Evolutionary conservation across 2,888 invertebrate species (phyloP).

Genomic region (Euzetes globulus): DNA sequence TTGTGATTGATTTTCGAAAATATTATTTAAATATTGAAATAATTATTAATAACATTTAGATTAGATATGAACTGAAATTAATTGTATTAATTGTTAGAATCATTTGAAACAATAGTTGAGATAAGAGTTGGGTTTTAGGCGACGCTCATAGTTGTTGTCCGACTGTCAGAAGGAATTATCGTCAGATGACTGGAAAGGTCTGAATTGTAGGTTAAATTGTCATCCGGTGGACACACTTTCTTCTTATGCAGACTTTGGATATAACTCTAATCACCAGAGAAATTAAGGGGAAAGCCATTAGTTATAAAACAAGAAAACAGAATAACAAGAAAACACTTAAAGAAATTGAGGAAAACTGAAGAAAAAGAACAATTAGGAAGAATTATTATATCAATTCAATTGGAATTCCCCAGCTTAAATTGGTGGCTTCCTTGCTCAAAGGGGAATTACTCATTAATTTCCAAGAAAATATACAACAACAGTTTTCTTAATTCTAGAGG

Average conservation of each 20-base stretch:
- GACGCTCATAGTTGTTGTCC: slow-evolving; percentile 46
- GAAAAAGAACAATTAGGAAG: neutral
- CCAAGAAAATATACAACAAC: neutral
- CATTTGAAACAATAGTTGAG: neutral
- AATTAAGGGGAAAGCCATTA: neutral
- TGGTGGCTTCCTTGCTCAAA: neutral
- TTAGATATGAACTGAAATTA: too few species aligned
- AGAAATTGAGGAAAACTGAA: neutral
- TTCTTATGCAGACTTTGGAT: slow-evolving; percentile 58
- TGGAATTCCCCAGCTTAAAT: neutral
- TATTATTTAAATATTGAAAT: too few species aligned
- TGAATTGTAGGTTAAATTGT: slow-evolving; percentile 61
- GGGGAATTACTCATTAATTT: neutral
- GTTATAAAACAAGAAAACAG: neutral
- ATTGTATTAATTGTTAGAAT: neutral
- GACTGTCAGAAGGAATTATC: slow-evolving; percentile 47
- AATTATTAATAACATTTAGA: too few species aligned
- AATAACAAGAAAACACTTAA: neutral
- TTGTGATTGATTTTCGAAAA: too few species aligned
- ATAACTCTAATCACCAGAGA: slow-evolving; percentile 56
- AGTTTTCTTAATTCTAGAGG: neutral
- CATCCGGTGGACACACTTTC: slow-evolving; percentile 53
- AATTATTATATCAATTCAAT: too few species aligned
- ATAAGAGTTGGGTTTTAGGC: neutral
- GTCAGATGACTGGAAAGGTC: slow-evolving; percentile 69